Base-by-base conservation (phyloP, 2,113 vertebrate species). In the Cyprinus carpio region DNA sequence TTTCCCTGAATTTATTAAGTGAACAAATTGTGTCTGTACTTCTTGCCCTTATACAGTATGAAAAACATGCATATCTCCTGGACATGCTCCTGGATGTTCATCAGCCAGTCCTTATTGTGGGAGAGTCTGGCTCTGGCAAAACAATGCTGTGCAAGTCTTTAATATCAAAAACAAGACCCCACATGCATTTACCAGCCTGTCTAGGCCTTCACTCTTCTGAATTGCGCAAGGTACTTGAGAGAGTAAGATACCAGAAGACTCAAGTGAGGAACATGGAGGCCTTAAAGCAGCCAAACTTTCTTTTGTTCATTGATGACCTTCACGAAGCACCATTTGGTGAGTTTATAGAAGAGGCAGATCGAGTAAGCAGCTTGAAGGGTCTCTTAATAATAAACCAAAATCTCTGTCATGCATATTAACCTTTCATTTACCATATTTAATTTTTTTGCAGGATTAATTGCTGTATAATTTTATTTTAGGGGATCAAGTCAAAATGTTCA, bases 261-360 rank as follows among this genome's bases (percentile, higher is more conserved):
- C 51, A 25, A 23, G 34, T 84, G 77, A 29, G 85, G 0, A 27
- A 25, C 54, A 15, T 25, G 49, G 71, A 23, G 29, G 27, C 2
- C 10, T 49, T 15, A 75, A 92, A 90, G 81, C 82, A 85, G 12
- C 86, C 46, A 5, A 46, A 89, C 27, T 87, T 95, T 34, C 90
- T 96, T 80, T 88, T 97, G 49, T 95, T 93, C 89, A 88, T 97
- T 83, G 96, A 97, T 86, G 97, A 98, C 87, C 84, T 97, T 72
- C 96, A 97, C 71, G 88, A 95, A 86, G 95, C 95, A 2, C 67
- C 91, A 23, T 88, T 91, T 71, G 96, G 97, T 97, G 86, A 95
- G 95, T 87, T 10, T 43, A 18, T 10, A 81, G 1, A 49, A 65
- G 46, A 76, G 18, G 20, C 37, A 23, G 31, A 71, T 37, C 20